phyloP scores from a whole-genome alignment of 2,113 vertebrate genomes.

The Sphaerodactylus townsendi region DNA sequence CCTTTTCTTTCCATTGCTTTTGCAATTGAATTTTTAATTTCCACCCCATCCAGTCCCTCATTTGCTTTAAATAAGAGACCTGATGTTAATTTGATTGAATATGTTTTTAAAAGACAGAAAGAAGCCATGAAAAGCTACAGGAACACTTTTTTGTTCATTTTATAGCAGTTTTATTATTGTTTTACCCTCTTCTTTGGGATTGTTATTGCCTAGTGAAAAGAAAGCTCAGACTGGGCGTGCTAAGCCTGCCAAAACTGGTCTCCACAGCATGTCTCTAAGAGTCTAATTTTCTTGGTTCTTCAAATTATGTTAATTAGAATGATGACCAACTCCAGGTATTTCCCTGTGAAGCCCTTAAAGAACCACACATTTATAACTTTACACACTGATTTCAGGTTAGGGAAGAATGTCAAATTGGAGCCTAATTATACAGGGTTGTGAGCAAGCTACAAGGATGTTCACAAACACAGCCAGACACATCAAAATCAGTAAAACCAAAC shows the following conservation, averaged over 20 bases:
- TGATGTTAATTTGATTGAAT: constrained; percentile 42
- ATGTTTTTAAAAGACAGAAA: constrained; percentile 31
- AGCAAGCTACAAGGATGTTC: too few species aligned
- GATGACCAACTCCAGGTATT: background rate
- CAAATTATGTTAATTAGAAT: constrained; percentile 15
- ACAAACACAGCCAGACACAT: too few species aligned
- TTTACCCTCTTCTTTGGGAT: constrained; percentile 43
- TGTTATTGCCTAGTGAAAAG: constrained; percentile 26
- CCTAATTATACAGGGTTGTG: background rate
- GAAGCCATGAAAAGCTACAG: constrained; percentile 24
- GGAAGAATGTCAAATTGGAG: background rate
- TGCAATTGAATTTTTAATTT: constrained; percentile 40
- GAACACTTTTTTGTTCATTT: constrained; percentile 14
- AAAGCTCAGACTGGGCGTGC: constrained; percentile 23
- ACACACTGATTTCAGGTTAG: background rate
- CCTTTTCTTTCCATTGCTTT: constrained; percentile 36
- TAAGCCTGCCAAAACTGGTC: constrained; percentile 34
- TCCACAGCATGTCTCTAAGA: constrained; percentile 8
- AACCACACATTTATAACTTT: background rate
- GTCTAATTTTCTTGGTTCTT: constrained; percentile 32
- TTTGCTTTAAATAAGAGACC: constrained; percentile 45
- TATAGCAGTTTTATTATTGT: constrained; percentile 20
- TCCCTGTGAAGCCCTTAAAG: background rate
- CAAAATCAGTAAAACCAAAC: too few species aligned
- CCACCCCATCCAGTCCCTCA: constrained; percentile 11